Percentiles rank a stretch among this genome's conserved stretches.
phyloP scores from a whole-genome alignment of 2,888 invertebrate species.

The Amphimallon solstitiale region DNA sequence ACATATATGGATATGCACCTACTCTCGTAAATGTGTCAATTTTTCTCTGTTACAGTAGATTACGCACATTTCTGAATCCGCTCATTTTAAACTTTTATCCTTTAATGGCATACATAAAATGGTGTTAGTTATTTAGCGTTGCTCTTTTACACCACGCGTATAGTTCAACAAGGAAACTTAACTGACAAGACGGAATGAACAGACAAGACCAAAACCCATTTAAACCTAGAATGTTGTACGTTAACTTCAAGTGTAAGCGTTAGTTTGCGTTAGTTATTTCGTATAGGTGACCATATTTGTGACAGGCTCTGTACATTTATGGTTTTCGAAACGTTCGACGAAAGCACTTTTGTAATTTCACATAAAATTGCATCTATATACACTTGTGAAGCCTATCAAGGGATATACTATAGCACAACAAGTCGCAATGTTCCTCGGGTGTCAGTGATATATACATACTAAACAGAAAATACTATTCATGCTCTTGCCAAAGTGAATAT shows the following conservation, averaged over 20 bases:
- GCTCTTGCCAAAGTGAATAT: too few species aligned
- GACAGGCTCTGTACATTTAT: constrained; percentile 3
- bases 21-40: background rate
- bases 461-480: too few species aligned
- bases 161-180: background rate
- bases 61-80: constrained; percentile 1
- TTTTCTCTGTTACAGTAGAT: background rate
- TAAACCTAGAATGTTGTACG: constrained; percentile 1
- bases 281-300: constrained; percentile 12
- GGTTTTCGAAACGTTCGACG: background rate
- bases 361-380: background rate
- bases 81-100: constrained; percentile 12
- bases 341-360: background rate
- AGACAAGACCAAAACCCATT: constrained; percentile 8
- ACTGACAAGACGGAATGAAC: background rate
- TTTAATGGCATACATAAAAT: background rate
- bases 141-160: background rate
- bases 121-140: constrained; percentile 1
- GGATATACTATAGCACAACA: too few species aligned
- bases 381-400: background rate
- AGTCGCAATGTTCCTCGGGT: too few species aligned
- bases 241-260: background rate
- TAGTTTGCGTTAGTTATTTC: constrained; percentile 4
- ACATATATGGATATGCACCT: background rate
- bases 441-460: too few species aligned